phyloP scores from a whole-genome alignment of 1,140 invertebrate species.

The Armadillidium nasatum region DNA sequence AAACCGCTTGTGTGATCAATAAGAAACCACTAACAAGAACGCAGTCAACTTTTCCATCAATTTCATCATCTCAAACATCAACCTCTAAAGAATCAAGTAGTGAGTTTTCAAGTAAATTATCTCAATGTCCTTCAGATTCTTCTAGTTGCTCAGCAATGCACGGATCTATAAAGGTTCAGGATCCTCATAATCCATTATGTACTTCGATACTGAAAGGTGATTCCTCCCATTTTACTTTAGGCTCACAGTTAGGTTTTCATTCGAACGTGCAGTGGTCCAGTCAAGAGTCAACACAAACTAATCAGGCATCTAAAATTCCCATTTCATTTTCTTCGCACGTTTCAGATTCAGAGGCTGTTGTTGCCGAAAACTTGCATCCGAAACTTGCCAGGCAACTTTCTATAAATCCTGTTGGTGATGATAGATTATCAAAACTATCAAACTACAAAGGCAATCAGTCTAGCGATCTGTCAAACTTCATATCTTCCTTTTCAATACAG shows the following conservation, averaged over 20 bases:
- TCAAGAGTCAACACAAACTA: not conserved
- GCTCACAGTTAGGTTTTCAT: constrained; percentile 24
- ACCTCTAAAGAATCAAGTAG: constrained; percentile 17
- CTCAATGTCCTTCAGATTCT: not conserved
- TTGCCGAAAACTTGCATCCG: constrained; percentile 63
- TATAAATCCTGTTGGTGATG: constrained; percentile 71
- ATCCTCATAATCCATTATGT: not conserved
- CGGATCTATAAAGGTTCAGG: not conserved
- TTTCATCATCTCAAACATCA: constrained; percentile 41
- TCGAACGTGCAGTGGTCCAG: not conserved
- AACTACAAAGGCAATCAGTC: constrained; percentile 23
- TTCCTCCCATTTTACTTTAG: not conserved
- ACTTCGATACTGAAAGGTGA: not conserved
- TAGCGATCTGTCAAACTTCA: constrained; percentile 27
- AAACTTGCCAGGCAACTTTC: constrained; percentile 76
- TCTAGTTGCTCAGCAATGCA: not conserved
- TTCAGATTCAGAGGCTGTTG: constrained; percentile 41
- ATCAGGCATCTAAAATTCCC: not conserved
- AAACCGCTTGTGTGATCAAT: constrained; percentile 25
- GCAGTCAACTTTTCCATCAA: constrained; percentile 43
- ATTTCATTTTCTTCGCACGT: not conserved
- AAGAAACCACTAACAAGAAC: constrained; percentile 46
- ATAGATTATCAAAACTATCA: constrained; percentile 57
- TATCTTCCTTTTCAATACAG: not conserved
- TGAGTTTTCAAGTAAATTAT: not conserved